Base-by-base conservation (phyloP, 2,888 invertebrate species). In the Calliopum simillimum region DNA sequence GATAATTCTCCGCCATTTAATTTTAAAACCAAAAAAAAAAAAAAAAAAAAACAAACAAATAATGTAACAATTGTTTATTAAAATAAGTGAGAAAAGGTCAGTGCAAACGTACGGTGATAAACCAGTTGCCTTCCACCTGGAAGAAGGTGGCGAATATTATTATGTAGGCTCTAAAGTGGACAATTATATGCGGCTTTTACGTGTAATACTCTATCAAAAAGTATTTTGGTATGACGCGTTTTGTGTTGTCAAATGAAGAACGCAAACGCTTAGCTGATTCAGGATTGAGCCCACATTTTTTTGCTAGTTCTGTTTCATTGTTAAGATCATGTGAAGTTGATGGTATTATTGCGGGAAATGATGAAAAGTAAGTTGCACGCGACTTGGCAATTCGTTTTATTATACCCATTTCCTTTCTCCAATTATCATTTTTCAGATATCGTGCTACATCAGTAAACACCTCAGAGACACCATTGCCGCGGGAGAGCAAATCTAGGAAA, bases 161-260 rank as follows among this genome's bases (percentile, higher is more conserved):
- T n/a, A n/a, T n/a, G 97, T 99, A 81, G 98, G 99, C 53, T 98
- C 98, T 0, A 99, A 99, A 91, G 96, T 96, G 71, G 99, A 99
- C 23, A 98, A 98, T 84, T 99, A 99, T 86, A 88, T 99, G 75
- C 94, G 99, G 41, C 89, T 99, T 77, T 99, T 99, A 86, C 91
- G 99, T 73, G 99, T 99, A 63, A 97, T 98, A 1, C 88, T 99
- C 1, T 99, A 99, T 87, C n/a, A 99, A 99, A 87, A 95, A 96
- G 84, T 99, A 98, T 85, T 99, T 99, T 80, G 97, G 98, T 74
- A 94, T 99, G 93, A 97, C 93, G 88, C 91, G 99, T 80, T 91
- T 99, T 79, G 93, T n/a, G n/a, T n/a, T n/a, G n/a, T n/a, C n/a
- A n/a, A n/a, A n/a, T n/a, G n/a, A n/a, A n/a, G n/a, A n/a, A 87